Conservation (phyloP, 2,888 invertebrate species). For the Noctua janthe region DNA sequence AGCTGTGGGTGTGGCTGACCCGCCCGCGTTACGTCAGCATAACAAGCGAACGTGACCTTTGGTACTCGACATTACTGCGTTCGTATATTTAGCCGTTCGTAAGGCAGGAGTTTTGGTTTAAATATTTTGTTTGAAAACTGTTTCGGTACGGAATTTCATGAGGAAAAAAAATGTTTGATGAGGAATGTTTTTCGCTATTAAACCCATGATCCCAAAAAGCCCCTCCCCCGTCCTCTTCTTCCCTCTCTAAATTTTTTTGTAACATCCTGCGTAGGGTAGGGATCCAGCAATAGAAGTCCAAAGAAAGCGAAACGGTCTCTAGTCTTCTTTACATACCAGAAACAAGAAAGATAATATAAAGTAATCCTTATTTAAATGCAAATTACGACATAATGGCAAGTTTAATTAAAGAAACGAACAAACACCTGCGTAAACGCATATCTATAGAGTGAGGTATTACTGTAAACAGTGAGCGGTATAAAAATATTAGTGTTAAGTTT, state of each 20-base stretch:
- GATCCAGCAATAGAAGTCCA: not conserved
- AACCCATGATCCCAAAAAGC: no score
- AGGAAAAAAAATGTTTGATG: conserved; percentile 21
- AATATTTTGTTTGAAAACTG: conserved; percentile 1
- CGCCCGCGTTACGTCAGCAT: conserved; percentile 64
- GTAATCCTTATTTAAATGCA: conserved; percentile 2
- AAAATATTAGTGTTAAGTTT: conserved; percentile 16
- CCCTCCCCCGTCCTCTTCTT: not conserved
- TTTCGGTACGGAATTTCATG: not conserved
- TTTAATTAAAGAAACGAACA: conserved; percentile 9
- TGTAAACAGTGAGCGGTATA: not conserved
- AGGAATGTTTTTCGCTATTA: not conserved
- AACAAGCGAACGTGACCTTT: conserved; percentile 52
- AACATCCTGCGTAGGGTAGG: not conserved
- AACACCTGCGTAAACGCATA: conserved; percentile 35
- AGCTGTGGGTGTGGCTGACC: conserved; percentile 65
- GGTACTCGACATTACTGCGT: conserved; percentile 11
- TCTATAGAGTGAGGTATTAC: conserved; percentile 7
- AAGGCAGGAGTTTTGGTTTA: conserved; percentile 1
- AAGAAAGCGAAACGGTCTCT: no score
- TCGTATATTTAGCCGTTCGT: conserved; percentile 21
- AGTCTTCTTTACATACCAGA: not conserved
- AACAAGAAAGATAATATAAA: not conserved
- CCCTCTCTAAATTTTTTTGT: not conserved
- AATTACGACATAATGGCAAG: conserved; percentile 16